A percentile compares a stretch with the other conserved stretches of the same genome.
Evolutionary conservation across 2,113 vertebrate species (phyloP).

Genomic region (Circaetus gallicus): DNA sequence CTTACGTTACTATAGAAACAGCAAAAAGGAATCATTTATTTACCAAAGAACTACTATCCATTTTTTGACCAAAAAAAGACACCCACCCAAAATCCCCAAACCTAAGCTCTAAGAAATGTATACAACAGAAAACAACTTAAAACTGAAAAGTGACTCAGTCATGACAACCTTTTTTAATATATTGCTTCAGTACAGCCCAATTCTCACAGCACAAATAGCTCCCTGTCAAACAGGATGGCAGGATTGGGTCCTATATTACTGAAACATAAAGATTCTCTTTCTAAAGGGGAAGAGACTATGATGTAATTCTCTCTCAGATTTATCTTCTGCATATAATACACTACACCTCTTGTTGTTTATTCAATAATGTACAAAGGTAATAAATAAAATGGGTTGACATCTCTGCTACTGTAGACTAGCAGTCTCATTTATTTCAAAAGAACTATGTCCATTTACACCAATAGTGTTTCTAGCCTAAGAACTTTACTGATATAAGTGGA

Average conservation of each 20-base stretch:
- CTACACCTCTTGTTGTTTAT: neutral
- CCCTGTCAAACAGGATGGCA: neutral
- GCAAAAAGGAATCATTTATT: neutral
- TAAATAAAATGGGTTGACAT: neutral
- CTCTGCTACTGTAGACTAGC: neutral
- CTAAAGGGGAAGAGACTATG: neutral
- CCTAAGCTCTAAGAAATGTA: neutral
- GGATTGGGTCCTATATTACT: neutral
- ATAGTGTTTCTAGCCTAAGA: neutral
- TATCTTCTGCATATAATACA: neutral
- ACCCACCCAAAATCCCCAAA: neutral
- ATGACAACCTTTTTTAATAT: neutral
- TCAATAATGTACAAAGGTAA: neutral
- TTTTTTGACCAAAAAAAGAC: neutral
- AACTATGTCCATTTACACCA: neutral
- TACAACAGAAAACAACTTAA: neutral
- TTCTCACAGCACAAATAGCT: neutral
- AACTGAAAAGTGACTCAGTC: neutral
- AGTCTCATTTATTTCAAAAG: neutral
- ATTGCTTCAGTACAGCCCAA: neutral
- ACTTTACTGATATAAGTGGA: neutral
- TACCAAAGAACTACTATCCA: neutral
- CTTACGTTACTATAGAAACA: slow-evolving; percentile 59
- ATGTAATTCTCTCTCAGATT: neutral
- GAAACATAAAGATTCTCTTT: neutral